Evolutionary conservation across 2,113 vertebrate species (phyloP).

Genomic region (Mus spicilegus): DNA sequence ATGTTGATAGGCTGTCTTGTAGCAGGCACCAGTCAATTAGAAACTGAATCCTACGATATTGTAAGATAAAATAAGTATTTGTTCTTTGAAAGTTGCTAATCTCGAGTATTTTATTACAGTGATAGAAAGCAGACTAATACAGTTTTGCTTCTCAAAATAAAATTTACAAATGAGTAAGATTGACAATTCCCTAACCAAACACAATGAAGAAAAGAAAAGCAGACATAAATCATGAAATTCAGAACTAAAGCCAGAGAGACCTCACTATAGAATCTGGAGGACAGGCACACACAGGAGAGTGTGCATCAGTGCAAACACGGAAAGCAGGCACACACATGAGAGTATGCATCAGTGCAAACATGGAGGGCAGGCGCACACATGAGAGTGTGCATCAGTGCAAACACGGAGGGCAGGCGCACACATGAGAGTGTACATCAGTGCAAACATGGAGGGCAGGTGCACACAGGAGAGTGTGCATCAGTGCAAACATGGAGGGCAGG

Average conservation of each 20-base stretch:
- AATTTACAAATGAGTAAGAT: not conserved
- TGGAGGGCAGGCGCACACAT: not conserved
- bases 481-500: too few species aligned
- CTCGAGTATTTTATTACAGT: not conserved
- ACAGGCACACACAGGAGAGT: too few species aligned
- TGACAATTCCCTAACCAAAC: not conserved
- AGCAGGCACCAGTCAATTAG: not conserved
- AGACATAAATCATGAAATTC: not conserved
- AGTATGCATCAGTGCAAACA: not conserved
- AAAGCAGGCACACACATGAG: too few species aligned
- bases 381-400: not conserved
- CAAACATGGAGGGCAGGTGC: not conserved
- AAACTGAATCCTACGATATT: not conserved
- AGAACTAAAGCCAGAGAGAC: not conserved
- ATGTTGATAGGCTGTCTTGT: too few species aligned
- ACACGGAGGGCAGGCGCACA: not conserved
- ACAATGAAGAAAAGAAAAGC: not conserved
- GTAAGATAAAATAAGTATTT: not conserved
- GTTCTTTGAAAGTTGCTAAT: not conserved
- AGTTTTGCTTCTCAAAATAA: constrained; percentile 9
- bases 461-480: too few species aligned
- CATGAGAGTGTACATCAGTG: not conserved
- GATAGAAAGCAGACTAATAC: not conserved
- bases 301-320: too few species aligned
- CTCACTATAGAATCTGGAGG: not conserved